A percentile compares a stretch with the other conserved stretches of the same genome.
Conservation (phyloP, 2,113 vertebrate species). For the Eurypyga helias region DNA sequence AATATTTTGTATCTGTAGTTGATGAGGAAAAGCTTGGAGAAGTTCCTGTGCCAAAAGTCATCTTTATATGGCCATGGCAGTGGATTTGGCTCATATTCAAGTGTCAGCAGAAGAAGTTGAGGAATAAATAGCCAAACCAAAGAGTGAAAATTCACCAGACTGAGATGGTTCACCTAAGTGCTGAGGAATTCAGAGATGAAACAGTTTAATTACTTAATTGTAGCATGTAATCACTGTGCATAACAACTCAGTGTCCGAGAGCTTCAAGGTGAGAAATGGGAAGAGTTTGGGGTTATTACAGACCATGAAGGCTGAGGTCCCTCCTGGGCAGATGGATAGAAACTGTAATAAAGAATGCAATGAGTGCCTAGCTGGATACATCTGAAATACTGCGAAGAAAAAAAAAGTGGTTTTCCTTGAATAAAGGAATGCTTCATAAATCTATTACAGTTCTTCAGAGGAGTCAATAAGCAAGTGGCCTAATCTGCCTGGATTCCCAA, state of each 20-base stretch:
- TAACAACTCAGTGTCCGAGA: background rate
- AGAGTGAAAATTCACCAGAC: constrained; percentile 4
- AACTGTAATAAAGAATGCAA: background rate
- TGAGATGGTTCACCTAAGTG: background rate
- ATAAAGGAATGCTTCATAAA: background rate
- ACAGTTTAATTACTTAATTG: background rate
- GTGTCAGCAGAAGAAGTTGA: constrained; percentile 17
- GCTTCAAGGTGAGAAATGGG: background rate
- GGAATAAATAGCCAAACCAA: constrained; percentile 20
- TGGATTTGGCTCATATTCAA: background rate
- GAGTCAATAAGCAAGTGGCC: rapidly evolving
- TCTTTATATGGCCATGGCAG: background rate
- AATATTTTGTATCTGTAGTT: constrained; percentile 23
- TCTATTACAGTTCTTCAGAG: background rate
- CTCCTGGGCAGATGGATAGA: background rate
- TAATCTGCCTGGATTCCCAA: background rate
- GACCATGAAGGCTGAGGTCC: background rate
- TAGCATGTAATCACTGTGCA: background rate
- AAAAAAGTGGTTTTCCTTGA: background rate
- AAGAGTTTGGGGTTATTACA: background rate
- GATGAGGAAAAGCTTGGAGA: constrained; percentile 17
- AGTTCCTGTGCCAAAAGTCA: background rate
- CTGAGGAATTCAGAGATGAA: background rate
- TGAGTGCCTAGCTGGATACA: background rate
- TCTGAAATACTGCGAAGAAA: background rate